Percentiles rank a stretch among this genome's conserved stretches.
Conservation (phyloP, 2,888 invertebrate genomes). For the Gisinianus flammeolus region DNA sequence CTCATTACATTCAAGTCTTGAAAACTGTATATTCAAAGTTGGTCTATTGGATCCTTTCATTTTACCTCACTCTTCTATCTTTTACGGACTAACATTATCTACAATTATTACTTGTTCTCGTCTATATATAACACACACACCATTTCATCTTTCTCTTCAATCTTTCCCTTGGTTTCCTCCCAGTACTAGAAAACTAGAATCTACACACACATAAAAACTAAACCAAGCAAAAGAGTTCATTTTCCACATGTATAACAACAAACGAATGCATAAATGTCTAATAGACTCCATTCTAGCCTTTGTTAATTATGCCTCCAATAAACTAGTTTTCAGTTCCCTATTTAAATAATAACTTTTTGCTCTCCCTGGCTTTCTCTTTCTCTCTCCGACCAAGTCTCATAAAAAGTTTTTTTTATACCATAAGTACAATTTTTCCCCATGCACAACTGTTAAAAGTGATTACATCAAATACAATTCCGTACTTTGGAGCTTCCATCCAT, state of each 20-base stretch:
- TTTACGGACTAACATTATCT: conserved; percentile 19
- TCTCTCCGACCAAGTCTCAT: background rate
- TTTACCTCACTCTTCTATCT: background rate
- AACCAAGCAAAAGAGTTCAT: too few relatives aligned
- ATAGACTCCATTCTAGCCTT: background rate
- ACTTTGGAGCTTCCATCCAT: background rate
- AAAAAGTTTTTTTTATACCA: too few relatives aligned
- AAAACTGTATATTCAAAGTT: too few relatives aligned
- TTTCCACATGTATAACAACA: too few relatives aligned
- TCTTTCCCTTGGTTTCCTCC: background rate
- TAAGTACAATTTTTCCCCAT: background rate
- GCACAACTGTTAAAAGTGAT: background rate
- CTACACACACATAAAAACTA: background rate
- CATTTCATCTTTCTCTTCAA: conserved; percentile 3
- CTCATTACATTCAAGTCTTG: too few relatives aligned
- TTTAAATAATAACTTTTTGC: conserved; percentile 18
- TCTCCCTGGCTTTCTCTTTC: background rate
- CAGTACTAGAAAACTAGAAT: background rate
- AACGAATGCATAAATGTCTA: too few relatives aligned
- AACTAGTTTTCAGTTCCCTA: conserved; percentile 23
- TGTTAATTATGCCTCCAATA: conserved; percentile 29
- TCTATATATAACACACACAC: background rate
- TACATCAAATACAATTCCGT: background rate
- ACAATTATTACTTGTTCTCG: conserved; percentile 8
- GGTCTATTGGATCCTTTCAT: too few relatives aligned